Conservation (phyloP, 2,113 vertebrate species). For the Osmerus mordax region DNA sequence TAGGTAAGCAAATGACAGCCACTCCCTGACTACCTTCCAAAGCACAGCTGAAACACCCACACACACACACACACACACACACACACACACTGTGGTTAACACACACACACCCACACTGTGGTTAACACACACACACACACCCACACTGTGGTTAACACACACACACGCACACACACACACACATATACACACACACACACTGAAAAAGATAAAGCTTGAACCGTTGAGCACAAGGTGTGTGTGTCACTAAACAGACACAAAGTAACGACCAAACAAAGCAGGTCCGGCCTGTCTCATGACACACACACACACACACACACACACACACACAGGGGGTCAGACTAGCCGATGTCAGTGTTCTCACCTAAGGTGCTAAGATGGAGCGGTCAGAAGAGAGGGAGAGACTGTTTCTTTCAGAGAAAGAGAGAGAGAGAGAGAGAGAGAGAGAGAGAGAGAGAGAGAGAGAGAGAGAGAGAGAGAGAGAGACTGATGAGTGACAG, state of each 20-base stretch:
- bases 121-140: background rate
- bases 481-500: no score
- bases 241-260: slow-evolving; percentile 8
- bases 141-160: background rate
- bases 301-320: slow-evolving; percentile 15
- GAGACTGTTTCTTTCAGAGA: no score
- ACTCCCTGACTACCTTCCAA: background rate
- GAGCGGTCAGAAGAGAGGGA: no score
- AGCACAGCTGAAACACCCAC: background rate
- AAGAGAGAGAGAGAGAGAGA: no score
- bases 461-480: no score
- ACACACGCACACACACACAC: slow-evolving; percentile 3
- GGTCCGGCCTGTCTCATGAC: slow-evolving; percentile 34
- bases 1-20: slow-evolving; percentile 13
- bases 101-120: background rate
- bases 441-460: no score
- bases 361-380: no score
- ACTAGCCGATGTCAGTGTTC: background rate
- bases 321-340: background rate
- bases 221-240: background rate
- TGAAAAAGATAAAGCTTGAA: background rate
- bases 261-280: slow-evolving; percentile 31
- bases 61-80: background rate
- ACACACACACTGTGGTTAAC: slow-evolving; percentile 6
- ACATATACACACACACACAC: background rate